Base-by-base conservation (phyloP, 1,140 invertebrate genomes). In the Pseudomyrmex pallidus region DNA sequence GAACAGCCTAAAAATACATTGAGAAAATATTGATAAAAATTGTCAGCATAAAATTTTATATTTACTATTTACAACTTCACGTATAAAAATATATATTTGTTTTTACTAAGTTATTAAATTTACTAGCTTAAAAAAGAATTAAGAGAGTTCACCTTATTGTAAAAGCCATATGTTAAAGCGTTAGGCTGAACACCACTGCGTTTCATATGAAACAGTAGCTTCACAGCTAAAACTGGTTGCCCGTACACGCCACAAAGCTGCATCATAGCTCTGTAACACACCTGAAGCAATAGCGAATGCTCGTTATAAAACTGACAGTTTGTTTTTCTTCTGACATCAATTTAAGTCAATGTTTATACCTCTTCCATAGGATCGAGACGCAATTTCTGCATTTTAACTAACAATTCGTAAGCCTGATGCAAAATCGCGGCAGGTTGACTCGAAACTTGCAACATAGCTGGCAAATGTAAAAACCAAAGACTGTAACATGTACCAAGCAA, bases 211-310 rank as follows among this genome's bases (percentile, higher is more conserved):
- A 98, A 98, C 74, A 99, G 95, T 54, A 99, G 96, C 93, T 98
- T 98, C 0, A 99, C 98, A 5, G 99, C 99, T 85, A 99, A 94
- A 59, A 98, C 97, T 2, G 99, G 99, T 90, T 99, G 96, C 80
- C 97, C 97, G 92, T 99, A 98, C 82, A 98, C 96, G 9, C 99
- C 99, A 94, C 99, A 99, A 2, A 99, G 95, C 94, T 99, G 98
- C 98, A 99, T 99, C 96, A 99, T 97, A 46, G 99, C 97, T 87
- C 99, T 95, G 93, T 99, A 99, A 94, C 98, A 99, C 74, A 99
- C 97, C 97, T 98, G 89, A 73, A 86, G 68, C 67, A 83, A 61
- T 44, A 54, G 66, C 13, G 68, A 63, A 72, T 35, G 48, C 59
- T 57, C n/a, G 15, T 67, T 74, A 17, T 74, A 17, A 74, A 82